Base-by-base conservation (phyloP, 2,797 vertebrate genomes). In the Catamblyrhynchus diadema region DNA sequence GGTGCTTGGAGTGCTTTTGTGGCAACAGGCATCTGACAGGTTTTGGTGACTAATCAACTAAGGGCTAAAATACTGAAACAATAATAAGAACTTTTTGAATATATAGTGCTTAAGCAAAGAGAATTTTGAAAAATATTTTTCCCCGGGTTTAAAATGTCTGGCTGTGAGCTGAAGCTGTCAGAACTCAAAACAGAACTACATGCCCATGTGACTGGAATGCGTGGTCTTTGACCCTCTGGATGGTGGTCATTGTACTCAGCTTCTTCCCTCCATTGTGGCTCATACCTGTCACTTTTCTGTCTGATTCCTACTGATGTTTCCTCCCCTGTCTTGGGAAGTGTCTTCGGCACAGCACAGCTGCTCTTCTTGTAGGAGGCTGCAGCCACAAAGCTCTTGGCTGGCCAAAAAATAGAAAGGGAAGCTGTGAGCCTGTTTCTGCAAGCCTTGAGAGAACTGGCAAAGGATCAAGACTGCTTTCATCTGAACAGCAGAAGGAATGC, bases 41-140 rank as follows among this genome's bases (percentile, higher is more conserved):
- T 95, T 47, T 84, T 59, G 87, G 89, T 94, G 88, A 97, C 95
- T 96, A 96, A 96, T 85, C 93, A 82, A 96, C 93, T 93, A 97
- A 97, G 97, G 96, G 97, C 96, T 97, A 97, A 96, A 96, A 89
- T 77, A 93, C 72, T 87, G 89, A 95, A 95, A 92, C 86, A 91
- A 88, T 93, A 90, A 91, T 79, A 94, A 91, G 30, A 94, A 94
- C 81, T 92, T 90, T 80, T 72, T 35, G 35, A 86, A 35, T 81
- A 79, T 71, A 41, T 37, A 92, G 73, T 81, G 81, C 87, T 93
- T 90, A 92, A 86, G 84, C 65, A 87, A 91, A 86, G 75, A 88
- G 44, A 82, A 86, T 88, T 77, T 85, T 77, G 86, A 77, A 74
- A 94, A 90, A 65, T 94, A 74, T 65, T 96, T 93, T 78, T 17